These are phyloP conservation scores for Colletes gigas DNA, from an alignment of 1,140 invertebrate species.

Conservation along the genomic window DNA sequence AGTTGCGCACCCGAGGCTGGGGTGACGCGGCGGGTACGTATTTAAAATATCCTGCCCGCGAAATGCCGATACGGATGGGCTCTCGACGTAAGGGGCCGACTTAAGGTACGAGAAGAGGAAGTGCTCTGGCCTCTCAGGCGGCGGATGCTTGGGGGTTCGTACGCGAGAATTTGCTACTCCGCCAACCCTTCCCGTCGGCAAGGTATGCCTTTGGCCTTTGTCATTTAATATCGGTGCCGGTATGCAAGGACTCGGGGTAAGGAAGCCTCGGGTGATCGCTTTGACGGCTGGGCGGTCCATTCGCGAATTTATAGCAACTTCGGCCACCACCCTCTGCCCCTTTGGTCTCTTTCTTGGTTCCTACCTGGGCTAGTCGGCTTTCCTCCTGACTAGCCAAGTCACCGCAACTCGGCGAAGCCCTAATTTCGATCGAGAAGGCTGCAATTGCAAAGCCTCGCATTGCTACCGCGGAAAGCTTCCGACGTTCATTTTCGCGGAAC, in stretches of 20 bases:
- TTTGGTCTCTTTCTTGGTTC: constrained; percentile 46
- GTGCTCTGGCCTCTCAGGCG: constrained; percentile 61
- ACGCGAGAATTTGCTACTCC: constrained; percentile 76
- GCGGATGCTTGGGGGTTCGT: constrained; percentile 74
- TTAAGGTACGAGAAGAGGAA: constrained; percentile 61
- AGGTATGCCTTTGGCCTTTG: constrained; percentile 81
- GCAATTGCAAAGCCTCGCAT: constrained; percentile 19
- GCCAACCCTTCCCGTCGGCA: constrained; percentile 69
- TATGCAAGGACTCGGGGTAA: constrained; percentile 77
- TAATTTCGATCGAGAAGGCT: constrained; percentile 46
- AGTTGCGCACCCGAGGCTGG: constrained; percentile 52
- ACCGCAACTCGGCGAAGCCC: constrained; percentile 33
- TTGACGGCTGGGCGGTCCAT: constrained; percentile 78
- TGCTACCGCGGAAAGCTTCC: neutral
- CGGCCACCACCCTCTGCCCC: constrained; percentile 43
- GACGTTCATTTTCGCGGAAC: too few species aligned
- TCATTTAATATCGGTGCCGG: constrained; percentile 80
- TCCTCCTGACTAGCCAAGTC: constrained; percentile 24
- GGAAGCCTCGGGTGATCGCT: constrained; percentile 80
- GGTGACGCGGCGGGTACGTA: constrained; percentile 56
- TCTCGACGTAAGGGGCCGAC: constrained; percentile 60
- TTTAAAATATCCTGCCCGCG: constrained; percentile 79
- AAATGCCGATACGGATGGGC: constrained; percentile 76
- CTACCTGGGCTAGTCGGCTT: constrained; percentile 7
- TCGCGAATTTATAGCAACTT: constrained; percentile 75